phyloP scores from a whole-genome alignment of 2,113 vertebrate genomes.

The Psephotus haematonotus region DNA sequence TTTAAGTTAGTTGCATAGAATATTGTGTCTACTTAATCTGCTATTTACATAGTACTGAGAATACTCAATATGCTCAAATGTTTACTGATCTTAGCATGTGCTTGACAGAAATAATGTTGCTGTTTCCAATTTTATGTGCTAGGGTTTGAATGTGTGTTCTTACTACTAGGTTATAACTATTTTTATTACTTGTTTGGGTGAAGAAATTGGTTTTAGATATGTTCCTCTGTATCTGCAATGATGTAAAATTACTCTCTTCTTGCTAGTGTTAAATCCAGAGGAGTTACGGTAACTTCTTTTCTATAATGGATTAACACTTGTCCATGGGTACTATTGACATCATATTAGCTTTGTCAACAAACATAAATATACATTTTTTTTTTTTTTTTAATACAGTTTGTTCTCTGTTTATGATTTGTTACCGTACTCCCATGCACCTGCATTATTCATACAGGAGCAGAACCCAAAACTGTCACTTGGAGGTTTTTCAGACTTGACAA shows the following conservation, averaged over 20 bases:
- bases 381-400: not conserved
- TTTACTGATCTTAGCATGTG: slow-evolving; percentile 14
- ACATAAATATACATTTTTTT: not conserved
- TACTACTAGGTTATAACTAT: not conserved
- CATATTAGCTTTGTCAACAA: not conserved
- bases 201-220: not conserved
- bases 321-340: not conserved
- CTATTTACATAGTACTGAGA: slow-evolving; percentile 17
- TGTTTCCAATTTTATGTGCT: not conserved
- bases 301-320: not conserved
- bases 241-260: not conserved
- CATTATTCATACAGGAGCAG: not conserved
- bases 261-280: not conserved
- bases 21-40: slow-evolving; percentile 34
- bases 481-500: not conserved
- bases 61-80: slow-evolving; percentile 12
- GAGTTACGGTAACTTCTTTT: not conserved
- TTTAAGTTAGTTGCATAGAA: slow-evolving; percentile 1
- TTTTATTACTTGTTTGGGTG: not conserved
- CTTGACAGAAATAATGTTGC: not conserved
- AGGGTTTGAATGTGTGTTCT: not conserved
- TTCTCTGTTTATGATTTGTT: not conserved
- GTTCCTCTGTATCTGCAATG: not conserved
- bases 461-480: not conserved
- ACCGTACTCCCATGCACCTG: not conserved